phyloP scores from a whole-genome alignment of 2,113 vertebrate species.

The Bambusicola thoracicus region DNA sequence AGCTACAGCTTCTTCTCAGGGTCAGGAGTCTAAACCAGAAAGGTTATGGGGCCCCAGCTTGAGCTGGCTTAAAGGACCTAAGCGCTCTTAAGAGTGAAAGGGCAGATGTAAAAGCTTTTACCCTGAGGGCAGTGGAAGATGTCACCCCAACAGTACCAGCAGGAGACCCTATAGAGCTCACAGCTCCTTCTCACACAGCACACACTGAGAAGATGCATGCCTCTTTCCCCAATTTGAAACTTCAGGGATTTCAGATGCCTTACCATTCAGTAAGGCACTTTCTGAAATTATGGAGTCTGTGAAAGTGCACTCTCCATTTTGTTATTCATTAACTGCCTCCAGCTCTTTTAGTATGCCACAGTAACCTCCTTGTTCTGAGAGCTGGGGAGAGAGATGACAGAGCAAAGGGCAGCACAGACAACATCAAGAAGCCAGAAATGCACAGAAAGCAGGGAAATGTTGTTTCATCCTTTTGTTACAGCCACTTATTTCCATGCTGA shows the following conservation, averaged over 20 bases:
- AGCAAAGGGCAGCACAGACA: slow-evolving; percentile 54
- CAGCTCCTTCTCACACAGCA: neutral
- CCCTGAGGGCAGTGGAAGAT: neutral
- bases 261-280: neutral
- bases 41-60: neutral
- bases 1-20: neutral
- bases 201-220: neutral
- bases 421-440: slow-evolving; percentile 6
- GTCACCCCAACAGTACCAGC: neutral
- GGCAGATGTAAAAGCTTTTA: neutral
- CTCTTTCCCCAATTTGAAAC: neutral
- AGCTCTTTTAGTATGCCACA: slow-evolving; percentile 17
- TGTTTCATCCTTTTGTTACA: slow-evolving; percentile 22
- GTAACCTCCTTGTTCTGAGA: neutral
- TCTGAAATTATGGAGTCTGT: neutral
- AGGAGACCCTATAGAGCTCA: neutral
- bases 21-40: neutral
- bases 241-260: neutral
- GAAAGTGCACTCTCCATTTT: neutral
- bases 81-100: neutral
- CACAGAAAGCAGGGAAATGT: neutral
- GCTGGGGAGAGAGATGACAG: slow-evolving; percentile 3
- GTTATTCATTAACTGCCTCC: slow-evolving; percentile 35
- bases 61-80: neutral
- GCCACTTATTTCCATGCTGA: slow-evolving; percentile 4